These are phyloP conservation scores for Amiota mariae DNA, from an alignment of 2,888 invertebrate species.

Conservation along the genomic window DNA sequence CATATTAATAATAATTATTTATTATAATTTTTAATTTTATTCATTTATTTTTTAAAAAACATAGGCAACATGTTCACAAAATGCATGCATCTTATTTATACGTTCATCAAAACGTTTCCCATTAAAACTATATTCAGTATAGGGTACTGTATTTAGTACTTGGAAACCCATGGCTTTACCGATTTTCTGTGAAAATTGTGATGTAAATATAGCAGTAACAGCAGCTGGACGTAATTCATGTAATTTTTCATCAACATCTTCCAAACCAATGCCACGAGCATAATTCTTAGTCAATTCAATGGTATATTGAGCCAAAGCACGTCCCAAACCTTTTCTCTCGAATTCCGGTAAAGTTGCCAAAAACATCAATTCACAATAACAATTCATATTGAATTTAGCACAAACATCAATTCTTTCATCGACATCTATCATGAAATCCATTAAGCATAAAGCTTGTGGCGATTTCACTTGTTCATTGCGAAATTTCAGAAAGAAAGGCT, in stretches of 20 bases:
- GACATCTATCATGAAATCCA: slow-evolving; percentile 80
- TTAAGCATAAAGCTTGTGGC: slow-evolving; percentile 76
- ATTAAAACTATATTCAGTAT: slow-evolving; percentile 75
- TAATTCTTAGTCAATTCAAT: slow-evolving; percentile 75
- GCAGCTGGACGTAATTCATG: slow-evolving; percentile 60
- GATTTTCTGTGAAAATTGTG: slow-evolving; percentile 77
- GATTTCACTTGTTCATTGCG: slow-evolving; percentile 75
- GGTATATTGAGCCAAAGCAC: slow-evolving; percentile 75
- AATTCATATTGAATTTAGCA: slow-evolving; percentile 77
- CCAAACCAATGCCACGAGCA: slow-evolving; percentile 74
- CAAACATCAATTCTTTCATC: slow-evolving; percentile 79
- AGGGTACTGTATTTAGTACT: slow-evolving; percentile 75
- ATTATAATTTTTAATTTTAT: neutral
- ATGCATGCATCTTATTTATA: neutral
- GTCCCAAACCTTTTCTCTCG: slow-evolving; percentile 76
- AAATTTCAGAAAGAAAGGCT: slow-evolving; percentile 67
- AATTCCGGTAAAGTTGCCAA: slow-evolving; percentile 76
- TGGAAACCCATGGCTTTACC: slow-evolving; percentile 76
- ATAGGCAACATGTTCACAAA: slow-evolving; percentile 18
- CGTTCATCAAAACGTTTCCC: slow-evolving; percentile 77
- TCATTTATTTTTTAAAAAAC: neutral
- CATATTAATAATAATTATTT: too few species aligned
- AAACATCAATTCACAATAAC: slow-evolving; percentile 82
- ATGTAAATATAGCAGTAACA: slow-evolving; percentile 79
- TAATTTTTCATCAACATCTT: slow-evolving; percentile 56